A percentile compares a stretch with the other conserved stretches of the same genome.
Conservation (phyloP, 1,140 invertebrate species). For the Mactra quadrangularis region DNA sequence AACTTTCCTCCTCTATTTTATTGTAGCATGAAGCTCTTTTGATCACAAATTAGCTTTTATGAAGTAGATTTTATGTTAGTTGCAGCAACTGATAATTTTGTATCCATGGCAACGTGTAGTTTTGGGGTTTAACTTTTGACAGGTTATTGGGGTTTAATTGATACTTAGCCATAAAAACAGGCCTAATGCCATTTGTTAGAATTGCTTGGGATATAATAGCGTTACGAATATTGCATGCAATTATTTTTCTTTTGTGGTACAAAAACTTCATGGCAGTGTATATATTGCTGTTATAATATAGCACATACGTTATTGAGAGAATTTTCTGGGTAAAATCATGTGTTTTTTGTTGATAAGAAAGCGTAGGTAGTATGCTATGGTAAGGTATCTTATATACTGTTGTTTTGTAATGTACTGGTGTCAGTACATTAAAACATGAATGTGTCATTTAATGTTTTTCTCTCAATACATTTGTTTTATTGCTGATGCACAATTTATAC, state of each 20-base stretch:
- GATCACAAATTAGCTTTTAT: constrained; percentile 65
- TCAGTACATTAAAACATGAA: no score
- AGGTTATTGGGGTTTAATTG: constrained; percentile 62
- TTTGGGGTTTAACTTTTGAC: constrained; percentile 64
- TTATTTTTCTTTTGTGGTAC: constrained; percentile 38
- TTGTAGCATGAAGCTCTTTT: constrained; percentile 45
- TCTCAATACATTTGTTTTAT: no score
- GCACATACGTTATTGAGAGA: no score
- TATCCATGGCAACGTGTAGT: constrained; percentile 56
- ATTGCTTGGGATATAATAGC: constrained; percentile 48
- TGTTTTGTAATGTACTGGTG: no score
- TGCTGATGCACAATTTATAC: no score
- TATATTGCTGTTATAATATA: no score
- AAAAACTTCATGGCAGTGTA: constrained; percentile 21
- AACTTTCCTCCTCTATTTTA: constrained; percentile 56
- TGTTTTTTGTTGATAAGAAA: no score
- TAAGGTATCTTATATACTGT: no score
- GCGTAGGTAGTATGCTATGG: no score
- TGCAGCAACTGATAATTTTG: constrained; percentile 62
- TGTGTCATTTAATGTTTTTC: no score
- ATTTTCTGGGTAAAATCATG: no score
- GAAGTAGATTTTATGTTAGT: constrained; percentile 59
- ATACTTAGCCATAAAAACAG: constrained; percentile 59
- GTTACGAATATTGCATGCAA: constrained; percentile 31
- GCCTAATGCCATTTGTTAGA: constrained; percentile 44